These are phyloP conservation scores for Silurus glanis DNA, from an alignment of 2,113 vertebrate species.

Conservation along the genomic window DNA sequence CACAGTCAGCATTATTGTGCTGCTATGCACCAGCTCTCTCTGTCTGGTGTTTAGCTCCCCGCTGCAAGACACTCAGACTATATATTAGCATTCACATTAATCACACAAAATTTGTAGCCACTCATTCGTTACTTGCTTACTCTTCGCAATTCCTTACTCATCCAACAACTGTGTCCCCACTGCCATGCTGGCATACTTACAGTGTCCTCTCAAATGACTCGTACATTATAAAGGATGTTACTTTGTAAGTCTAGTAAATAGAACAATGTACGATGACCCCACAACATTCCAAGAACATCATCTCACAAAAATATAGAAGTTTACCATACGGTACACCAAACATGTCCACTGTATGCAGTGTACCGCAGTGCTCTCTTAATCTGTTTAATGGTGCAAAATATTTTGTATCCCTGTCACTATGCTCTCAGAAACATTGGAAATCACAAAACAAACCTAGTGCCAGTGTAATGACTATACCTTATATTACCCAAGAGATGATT, in stretches of 20 bases:
- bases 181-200: background rate
- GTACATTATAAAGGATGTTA: background rate
- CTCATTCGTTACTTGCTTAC: background rate
- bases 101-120: background rate
- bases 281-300: background rate
- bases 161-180: background rate
- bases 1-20: background rate
- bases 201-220: background rate
- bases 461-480: background rate
- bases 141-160: background rate
- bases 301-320: background rate
- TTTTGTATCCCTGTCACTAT: background rate
- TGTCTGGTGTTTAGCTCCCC: background rate
- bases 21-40: background rate
- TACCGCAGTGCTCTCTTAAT: background rate
- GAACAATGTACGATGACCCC: background rate
- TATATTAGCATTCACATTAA: constrained; percentile 5
- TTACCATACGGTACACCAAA: background rate
- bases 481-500: background rate
- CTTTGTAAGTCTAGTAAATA: background rate
- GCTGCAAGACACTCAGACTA: background rate
- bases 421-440: background rate
- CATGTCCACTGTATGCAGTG: background rate
- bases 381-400: background rate
- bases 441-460: background rate